Conservation (phyloP, 2,113 vertebrate genomes). For the Cygnus buccinator region DNA sequence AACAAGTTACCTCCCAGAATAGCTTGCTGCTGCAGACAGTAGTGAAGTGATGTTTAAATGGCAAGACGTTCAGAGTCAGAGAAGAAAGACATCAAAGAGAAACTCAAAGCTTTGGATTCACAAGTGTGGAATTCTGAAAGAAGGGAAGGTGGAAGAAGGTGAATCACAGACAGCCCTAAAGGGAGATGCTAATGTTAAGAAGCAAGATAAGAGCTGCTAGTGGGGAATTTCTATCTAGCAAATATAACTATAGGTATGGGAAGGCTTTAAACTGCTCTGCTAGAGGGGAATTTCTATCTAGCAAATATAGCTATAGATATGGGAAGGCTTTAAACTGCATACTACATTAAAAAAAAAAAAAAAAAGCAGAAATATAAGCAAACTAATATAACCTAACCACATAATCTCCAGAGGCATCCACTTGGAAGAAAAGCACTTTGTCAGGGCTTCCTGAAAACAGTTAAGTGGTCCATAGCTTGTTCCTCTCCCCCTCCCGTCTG, state of each 20-base stretch:
- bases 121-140: not conserved
- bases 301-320: not conserved
- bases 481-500: not conserved
- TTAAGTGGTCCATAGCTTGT: not conserved
- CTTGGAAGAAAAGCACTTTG: conserved; percentile 1
- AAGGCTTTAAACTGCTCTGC: not conserved
- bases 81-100: not conserved
- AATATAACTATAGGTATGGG: not conserved
- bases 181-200: not conserved
- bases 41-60: not conserved
- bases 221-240: not conserved
- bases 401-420: not conserved
- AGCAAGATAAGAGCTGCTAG: not conserved
- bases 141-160: not conserved
- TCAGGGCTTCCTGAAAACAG: not conserved
- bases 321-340: not conserved
- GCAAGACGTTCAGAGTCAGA: not conserved
- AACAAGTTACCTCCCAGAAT: not conserved
- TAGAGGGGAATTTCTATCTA: not conserved
- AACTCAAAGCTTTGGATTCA: not conserved
- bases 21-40: not conserved
- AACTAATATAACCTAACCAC: not conserved
- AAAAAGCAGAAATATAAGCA: not conserved
- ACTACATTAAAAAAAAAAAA: not conserved
- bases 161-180: not conserved